Conservation (phyloP, 2,797 vertebrate species). For the Malacoctenus gilli region DNA sequence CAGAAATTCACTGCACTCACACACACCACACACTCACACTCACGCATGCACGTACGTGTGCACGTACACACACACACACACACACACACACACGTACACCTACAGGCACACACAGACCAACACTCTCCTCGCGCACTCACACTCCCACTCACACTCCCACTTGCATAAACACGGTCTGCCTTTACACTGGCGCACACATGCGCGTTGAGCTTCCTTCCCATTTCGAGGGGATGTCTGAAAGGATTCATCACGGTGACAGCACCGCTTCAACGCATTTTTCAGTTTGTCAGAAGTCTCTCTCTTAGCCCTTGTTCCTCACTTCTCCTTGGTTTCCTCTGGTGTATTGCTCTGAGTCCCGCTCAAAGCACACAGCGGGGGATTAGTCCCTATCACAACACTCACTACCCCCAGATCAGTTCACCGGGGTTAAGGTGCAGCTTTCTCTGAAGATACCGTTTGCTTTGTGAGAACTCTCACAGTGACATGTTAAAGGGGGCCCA, state of each 20-base stretch:
- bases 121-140: neutral
- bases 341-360: slow-evolving; percentile 61
- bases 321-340: slow-evolving; percentile 60
- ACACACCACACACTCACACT: slow-evolving; percentile 26
- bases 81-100: slow-evolving; percentile 3
- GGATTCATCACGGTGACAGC: slow-evolving; percentile 69
- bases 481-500: slow-evolving; percentile 62
- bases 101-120: neutral
- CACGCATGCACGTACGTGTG: neutral
- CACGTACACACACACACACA: neutral
- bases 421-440: slow-evolving; percentile 74
- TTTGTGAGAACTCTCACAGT: slow-evolving; percentile 60
- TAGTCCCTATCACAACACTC: slow-evolving; percentile 72
- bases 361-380: slow-evolving; percentile 69
- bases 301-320: slow-evolving; percentile 57
- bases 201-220: slow-evolving; percentile 53
- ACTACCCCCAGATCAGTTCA: slow-evolving; percentile 73
- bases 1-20: slow-evolving; percentile 38
- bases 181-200: slow-evolving; percentile 39
- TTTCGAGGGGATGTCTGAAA: slow-evolving; percentile 58
- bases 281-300: slow-evolving; percentile 71
- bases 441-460: slow-evolving; percentile 65
- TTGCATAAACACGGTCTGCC: slow-evolving; percentile 25
- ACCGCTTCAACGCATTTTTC: slow-evolving; percentile 66
- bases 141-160: slow-evolving; percentile 12